These are phyloP conservation scores for Ophthalmolycus amberensis DNA, from an alignment of 2,113 vertebrate genomes.

Conservation along the genomic window DNA sequence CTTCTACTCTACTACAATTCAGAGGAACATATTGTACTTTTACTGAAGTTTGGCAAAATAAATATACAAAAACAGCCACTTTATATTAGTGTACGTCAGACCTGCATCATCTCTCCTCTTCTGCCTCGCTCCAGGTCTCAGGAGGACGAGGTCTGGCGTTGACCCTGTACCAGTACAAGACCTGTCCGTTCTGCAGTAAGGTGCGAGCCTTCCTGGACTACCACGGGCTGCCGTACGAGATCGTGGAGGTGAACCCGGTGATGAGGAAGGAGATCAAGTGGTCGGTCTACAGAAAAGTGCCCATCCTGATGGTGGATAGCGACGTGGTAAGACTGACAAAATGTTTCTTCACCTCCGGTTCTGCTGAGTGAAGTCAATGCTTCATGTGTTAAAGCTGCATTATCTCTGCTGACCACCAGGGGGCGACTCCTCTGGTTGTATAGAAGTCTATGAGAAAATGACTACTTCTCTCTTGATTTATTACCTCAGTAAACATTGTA, in stretches of 20 bases:
- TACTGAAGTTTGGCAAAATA: not conserved
- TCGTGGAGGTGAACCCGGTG: constrained; percentile 97
- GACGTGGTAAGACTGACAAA: constrained; percentile 65
- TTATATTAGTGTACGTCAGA: not conserved
- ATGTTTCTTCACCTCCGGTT: not conserved
- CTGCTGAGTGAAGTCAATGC: too few species aligned
- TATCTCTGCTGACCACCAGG: too few species aligned
- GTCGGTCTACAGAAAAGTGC: constrained; percentile 96
- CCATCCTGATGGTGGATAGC: constrained; percentile 86
- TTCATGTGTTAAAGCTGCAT: too few species aligned
- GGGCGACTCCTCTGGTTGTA: too few species aligned
- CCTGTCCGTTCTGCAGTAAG: constrained; percentile 99
- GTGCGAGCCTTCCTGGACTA: constrained; percentile 96
- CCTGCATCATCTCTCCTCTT: not conserved
- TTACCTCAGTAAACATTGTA: too few species aligned
- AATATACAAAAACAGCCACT: not conserved
- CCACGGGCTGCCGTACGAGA: constrained; percentile 89
- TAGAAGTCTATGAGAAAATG: too few species aligned
- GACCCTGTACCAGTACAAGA: constrained; percentile 97
- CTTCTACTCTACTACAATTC: not conserved
- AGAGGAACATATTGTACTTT: not conserved
- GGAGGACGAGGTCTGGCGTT: constrained; percentile 75
- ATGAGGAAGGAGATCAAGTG: constrained; percentile 95
- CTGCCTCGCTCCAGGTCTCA: constrained; percentile 48
- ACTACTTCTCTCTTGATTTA: too few species aligned